phyloP scores from a whole-genome alignment of 1,140 invertebrate genomes.

The Rhizoglyphus robini region DNA sequence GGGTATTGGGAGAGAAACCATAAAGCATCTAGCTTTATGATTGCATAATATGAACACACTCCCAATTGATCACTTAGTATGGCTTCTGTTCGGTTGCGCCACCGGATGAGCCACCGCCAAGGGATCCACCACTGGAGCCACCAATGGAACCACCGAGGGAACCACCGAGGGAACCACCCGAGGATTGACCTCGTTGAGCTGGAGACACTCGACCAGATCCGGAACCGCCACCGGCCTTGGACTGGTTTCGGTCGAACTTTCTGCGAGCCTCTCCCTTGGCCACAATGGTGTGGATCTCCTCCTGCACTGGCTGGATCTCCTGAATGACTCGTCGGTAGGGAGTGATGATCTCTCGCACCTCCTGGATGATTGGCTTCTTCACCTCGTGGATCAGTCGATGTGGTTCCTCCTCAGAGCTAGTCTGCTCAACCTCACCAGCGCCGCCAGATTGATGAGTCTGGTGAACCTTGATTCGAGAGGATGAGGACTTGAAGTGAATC shows the following conservation, averaged over 20 bases:
- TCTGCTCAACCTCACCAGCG: conserved; percentile 10
- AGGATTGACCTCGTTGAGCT: background rate
- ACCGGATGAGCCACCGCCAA: background rate
- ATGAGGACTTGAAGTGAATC: conserved; percentile 15
- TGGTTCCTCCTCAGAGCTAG: conserved; percentile 9
- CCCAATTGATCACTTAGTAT: no score
- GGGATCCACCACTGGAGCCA: no score
- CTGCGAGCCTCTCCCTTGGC: background rate
- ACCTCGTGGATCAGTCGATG: conserved; percentile 16
- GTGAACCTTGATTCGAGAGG: conserved; percentile 1
- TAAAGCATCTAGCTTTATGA: no score
- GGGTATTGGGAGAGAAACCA: no score
- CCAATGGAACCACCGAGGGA: no score
- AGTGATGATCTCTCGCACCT: background rate
- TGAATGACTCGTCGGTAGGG: background rate
- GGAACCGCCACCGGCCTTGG: background rate
- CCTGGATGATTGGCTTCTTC: conserved; percentile 17
- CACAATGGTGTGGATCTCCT: conserved; percentile 9
- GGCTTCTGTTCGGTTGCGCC: background rate
- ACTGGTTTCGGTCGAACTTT: background rate
- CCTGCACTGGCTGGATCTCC: background rate
- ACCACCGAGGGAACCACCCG: background rate
- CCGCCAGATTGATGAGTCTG: conserved; percentile 7
- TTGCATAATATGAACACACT: no score
- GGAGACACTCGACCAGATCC: background rate